Evolutionary conservation across 92 coral and sea anemone species (phyloP), one percentile per base, ranked within the genome.

Genomic region (Pocillopora meandrina): DNA sequence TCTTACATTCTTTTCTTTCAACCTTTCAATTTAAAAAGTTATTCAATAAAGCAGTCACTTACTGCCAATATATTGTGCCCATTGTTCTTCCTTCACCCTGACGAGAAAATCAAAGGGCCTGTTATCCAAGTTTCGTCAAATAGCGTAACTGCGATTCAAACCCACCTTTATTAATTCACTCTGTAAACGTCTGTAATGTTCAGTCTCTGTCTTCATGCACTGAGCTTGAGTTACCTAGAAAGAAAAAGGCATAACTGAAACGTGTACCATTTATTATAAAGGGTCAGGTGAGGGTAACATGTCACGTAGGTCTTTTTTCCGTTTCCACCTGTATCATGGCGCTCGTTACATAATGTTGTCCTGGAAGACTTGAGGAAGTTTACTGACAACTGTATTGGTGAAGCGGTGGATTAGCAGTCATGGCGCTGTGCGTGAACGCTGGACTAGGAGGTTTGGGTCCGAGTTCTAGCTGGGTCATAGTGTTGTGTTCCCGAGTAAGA

Each of bases 1-100:
- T 19, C 36, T 35, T 9, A 31, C 9, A 52, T 14, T 5, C n/a
- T 69, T 13, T 31, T 12, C 18, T 59, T 26, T 9, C 73, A 5
- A 35, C 17, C 31, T 34, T 34, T 69, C 15, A 12, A 23, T 34
- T 34, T 15, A 16, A 18, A 6, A 68, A 26, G 73, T 2, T 10
- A 10, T 21, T 62, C 60, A 20, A 11, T n/a, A 12, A 16, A 35
- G 26, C 12, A 67, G 20, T 18, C 85, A 87, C 97, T 88, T 87
- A 96, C 99, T 96, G 99, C 99, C 99, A 96, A 82, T 96, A 96
- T 33, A 96, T 94, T 23, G 98, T 93, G 8, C 98, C 98, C 98
- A 96, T 96, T 16, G 98, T 96, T 71, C 84, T 87, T 35, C 98
- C 98, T 82, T 95, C 87, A 3, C 98, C 98, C 98, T 96, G 73